A percentile compares a stretch with the other conserved stretches of the same genome.
Conservation (phyloP, 2,797 vertebrate species). For the Ciconia nigra region DNA sequence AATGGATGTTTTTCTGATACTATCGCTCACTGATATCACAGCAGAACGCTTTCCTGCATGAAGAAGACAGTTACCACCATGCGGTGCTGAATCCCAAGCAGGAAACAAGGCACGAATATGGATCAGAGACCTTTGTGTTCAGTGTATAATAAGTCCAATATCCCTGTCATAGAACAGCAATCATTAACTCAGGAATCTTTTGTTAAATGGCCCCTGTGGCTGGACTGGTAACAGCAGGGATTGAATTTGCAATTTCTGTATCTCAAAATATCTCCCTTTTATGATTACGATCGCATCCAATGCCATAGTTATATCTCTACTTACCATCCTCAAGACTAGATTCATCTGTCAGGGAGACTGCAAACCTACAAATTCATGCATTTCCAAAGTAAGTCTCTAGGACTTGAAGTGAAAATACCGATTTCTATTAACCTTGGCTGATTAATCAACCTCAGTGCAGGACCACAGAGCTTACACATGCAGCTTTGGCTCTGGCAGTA, state of each 20-base stretch:
- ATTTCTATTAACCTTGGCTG: constrained; percentile 15
- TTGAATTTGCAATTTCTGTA: constrained; percentile 32
- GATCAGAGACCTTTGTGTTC: constrained; percentile 56
- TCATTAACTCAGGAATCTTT: constrained; percentile 42
- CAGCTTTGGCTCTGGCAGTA: neutral
- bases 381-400: neutral
- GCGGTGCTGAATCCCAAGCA: constrained; percentile 52
- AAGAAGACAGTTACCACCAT: constrained; percentile 60
- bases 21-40: constrained; percentile 22
- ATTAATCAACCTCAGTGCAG: neutral
- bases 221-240: constrained; percentile 53
- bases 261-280: constrained; percentile 32
- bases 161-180: constrained; percentile 52
- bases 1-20: constrained; percentile 54
- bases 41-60: constrained; percentile 20
- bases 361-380: neutral
- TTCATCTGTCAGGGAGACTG: neutral
- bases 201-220: constrained; percentile 41
- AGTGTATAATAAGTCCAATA: constrained; percentile 54
- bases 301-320: neutral
- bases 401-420: neutral
- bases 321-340: constrained; percentile 12
- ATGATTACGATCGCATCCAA: neutral
- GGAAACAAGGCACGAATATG: constrained; percentile 56
- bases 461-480: neutral